These are phyloP conservation scores for Diabrotica virgifera DNA, from an alignment of 1,140 invertebrate genomes.

Conservation along the genomic window DNA sequence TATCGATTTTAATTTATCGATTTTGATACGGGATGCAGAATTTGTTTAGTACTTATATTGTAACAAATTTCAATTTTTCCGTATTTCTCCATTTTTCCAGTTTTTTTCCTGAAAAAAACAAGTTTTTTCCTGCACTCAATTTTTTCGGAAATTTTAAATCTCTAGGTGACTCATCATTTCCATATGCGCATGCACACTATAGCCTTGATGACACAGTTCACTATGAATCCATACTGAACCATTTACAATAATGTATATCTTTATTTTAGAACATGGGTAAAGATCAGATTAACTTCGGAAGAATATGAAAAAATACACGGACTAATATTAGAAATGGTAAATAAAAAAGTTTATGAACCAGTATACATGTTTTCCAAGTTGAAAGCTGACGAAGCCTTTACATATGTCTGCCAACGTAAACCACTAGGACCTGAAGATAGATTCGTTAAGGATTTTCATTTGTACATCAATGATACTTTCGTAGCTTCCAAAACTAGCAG, in stretches of 20 bases:
- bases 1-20: too few relatives aligned
- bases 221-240: too few relatives aligned
- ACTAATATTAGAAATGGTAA: slow-evolving; percentile 19
- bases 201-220: neutral
- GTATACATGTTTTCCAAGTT: slow-evolving; percentile 27
- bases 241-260: too few relatives aligned
- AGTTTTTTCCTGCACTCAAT: too few relatives aligned
- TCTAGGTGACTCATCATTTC: too few relatives aligned
- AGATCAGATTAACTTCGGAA: slow-evolving; percentile 25
- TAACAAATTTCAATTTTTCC: too few relatives aligned
- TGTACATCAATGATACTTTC: slow-evolving; percentile 17
- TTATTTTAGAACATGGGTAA: slow-evolving; percentile 26
- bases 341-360: slow-evolving; percentile 13
- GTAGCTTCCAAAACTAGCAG: slow-evolving; percentile 4
- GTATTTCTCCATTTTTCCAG: too few relatives aligned
- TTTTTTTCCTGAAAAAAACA: too few relatives aligned
- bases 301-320: slow-evolving; percentile 26
- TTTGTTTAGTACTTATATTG: too few relatives aligned
- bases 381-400: slow-evolving; percentile 24
- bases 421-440: slow-evolving; percentile 20
- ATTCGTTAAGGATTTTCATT: slow-evolving; percentile 17
- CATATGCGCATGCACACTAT: too few relatives aligned
- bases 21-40: too few relatives aligned
- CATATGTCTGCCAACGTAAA: slow-evolving; percentile 16
- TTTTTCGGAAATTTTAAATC: too few relatives aligned